Evolutionary conservation across 1,140 invertebrate species (phyloP), one percentile per base, ranked within the genome.

Genomic region (Lucilia cuprina): DNA sequence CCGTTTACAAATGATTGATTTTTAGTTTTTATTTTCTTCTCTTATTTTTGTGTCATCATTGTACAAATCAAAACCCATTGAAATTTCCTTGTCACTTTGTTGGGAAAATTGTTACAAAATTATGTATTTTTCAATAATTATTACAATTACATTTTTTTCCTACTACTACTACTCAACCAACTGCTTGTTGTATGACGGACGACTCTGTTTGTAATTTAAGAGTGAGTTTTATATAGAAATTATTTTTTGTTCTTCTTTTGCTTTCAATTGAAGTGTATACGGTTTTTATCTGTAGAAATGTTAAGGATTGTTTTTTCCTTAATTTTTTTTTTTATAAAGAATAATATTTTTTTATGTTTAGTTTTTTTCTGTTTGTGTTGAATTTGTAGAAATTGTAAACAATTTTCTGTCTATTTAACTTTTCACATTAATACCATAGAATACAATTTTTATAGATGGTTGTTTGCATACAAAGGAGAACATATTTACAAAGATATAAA

Each of bases 371-470:
- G 2, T 78, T 78, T 13, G 25, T 30, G 25, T 30, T 30, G 25
- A 30, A 30, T 78, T 10, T 78, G 75, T 47, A 49, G 19, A 47
- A 77, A 77, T 41, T 80, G 41, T 80, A 25, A 80, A 80, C 41
- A 80, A 80, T 80, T 80, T 80, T 80, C 77, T 80, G 77, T 80
- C 77, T 80, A 80, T 80, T 80, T 80, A 80, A 80, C 77, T 80
- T 80, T 50, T 49, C 41, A 25, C 41, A 80, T 80, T 80, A 80
- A 80, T 80, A 70, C 41, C 41, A 49, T 12, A 50, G 34, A 74
- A 55, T 17, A 55, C 41, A 41, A 30, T 41, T 41, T 41, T 41
- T 55, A n/a, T 55, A 55, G 21, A 70, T 70, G 65, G 14, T 25
- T 70, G 65, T 70, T 70, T 70, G 65, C 19, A 21, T 70, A 60